Evolutionary conservation across 1,140 invertebrate species (phyloP), one percentile per base, ranked within the genome.

Genomic region (Cotesia chilonis): DNA sequence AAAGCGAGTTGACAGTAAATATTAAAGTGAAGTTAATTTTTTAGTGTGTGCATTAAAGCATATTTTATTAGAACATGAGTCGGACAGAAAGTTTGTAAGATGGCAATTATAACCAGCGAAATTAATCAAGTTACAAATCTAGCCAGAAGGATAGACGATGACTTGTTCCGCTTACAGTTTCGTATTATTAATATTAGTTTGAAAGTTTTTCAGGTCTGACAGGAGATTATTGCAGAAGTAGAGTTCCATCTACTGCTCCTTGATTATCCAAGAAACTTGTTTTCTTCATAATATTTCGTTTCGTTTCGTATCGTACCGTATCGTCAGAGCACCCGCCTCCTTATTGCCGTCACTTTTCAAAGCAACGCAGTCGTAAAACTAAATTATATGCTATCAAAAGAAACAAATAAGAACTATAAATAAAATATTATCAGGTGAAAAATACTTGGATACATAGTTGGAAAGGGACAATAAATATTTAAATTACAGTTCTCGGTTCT

Each of bases 41-140:
- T 47, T 47, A 9, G 6, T 6, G 10, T 47, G 41, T 47, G 10
- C 10, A 47, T 47, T 47, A 47, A 47, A 47, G 41, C 10, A 10
- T 47, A 47, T 47, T 47, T 47, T 47, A 47, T 47, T 47, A 9
- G 6, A 9, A 7, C 41, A 47, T 47, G 7, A 47, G 41, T 47
- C 5, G 12, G 2, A 28, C 12, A 7, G 61, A 59, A 63, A 51
- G 12, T 10, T 20, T 59, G 14, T 6, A 63, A 41, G 67, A 59
- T 51, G 51, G 47, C 59, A 61, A n/a, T 70, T 70, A 63, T 70
- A 70, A 59, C 41, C 68, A 47, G 59, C 63, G 12, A 61, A 63
- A 70, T 70, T 61, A 70, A 70, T 63, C 61, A 70, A 70, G 68
- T 70, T 70, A 70, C 10, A 20, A 61, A 61, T 14, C 55, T 47